Evolutionary conservation across 2,888 invertebrate species (phyloP).

Genomic region (Caenorhabditis drosophilae): DNA sequence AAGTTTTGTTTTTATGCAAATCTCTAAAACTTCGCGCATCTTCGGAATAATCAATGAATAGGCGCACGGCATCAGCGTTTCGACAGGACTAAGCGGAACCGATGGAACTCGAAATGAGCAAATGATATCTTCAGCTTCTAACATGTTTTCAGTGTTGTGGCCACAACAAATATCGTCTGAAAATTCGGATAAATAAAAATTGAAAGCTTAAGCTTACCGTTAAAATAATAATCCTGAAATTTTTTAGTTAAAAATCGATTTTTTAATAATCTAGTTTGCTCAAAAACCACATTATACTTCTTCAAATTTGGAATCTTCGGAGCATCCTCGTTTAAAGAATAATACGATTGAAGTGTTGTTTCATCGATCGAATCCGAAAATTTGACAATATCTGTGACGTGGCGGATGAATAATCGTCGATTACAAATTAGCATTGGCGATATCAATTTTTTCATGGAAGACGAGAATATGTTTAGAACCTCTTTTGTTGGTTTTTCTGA

Average conservation of each 20-base stretch:
- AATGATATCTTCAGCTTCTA: constrained; percentile 34
- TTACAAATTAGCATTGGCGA: constrained; percentile 61
- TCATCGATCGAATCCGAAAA: constrained; percentile 36
- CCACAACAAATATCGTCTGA: constrained; percentile 35
- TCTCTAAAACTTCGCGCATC: constrained; percentile 14
- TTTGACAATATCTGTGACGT: constrained; percentile 40
- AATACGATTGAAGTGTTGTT: constrained; percentile 36
- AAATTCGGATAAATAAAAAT: constrained; percentile 19
- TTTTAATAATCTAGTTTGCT: constrained; percentile 35
- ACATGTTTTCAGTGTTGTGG: constrained; percentile 30
- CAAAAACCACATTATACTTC: constrained; percentile 33
- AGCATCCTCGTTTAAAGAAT: constrained; percentile 33
- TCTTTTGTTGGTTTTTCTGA: constrained; percentile 49
- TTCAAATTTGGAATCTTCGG: constrained; percentile 24
- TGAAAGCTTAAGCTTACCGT: too few relatives aligned
- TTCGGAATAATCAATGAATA: constrained; percentile 16
- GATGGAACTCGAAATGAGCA: constrained; percentile 36
- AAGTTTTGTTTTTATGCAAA: not conserved
- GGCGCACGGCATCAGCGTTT: constrained; percentile 42
- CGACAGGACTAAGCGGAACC: constrained; percentile 29
- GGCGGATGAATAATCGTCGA: constrained; percentile 51
- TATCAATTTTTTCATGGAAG: constrained; percentile 36
- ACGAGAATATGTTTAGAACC: constrained; percentile 27
- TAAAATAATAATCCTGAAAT: too few relatives aligned
- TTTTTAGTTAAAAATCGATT: constrained; percentile 29